Evolutionary conservation across 2,113 vertebrate genomes (phyloP).

Genomic region (Dromiciops gliroides): DNA sequence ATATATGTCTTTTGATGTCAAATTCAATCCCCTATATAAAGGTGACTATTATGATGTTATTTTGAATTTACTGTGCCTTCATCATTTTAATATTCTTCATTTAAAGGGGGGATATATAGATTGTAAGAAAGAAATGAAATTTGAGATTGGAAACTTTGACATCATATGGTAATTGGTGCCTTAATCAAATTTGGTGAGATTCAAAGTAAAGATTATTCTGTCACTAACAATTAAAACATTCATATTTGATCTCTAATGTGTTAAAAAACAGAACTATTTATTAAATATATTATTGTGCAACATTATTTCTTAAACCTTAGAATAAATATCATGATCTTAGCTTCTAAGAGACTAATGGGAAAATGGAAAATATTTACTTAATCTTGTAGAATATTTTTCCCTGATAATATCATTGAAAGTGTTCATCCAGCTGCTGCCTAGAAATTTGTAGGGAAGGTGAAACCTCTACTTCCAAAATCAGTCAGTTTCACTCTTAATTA

Average conservation of each 20-base stretch:
- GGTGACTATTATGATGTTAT: neutral
- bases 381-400: neutral
- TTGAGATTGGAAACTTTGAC: neutral
- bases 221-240: neutral
- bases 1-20: neutral
- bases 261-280: neutral
- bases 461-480: neutral
- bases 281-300: neutral
- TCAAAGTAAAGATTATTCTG: neutral
- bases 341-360: neutral
- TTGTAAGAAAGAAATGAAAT: neutral
- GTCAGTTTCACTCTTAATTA: neutral
- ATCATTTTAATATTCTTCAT: neutral
- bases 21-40: neutral
- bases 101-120: neutral
- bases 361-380: neutral
- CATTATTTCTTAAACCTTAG: neutral
- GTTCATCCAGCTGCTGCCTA: neutral
- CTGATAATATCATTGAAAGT: neutral
- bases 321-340: neutral
- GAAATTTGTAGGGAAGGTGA: neutral
- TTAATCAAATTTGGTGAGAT: neutral
- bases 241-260: neutral
- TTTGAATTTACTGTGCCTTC: neutral
- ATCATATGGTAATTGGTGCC: neutral